Conservation (phyloP, 2,797 vertebrate genomes). For the Anguilla obscura region DNA sequence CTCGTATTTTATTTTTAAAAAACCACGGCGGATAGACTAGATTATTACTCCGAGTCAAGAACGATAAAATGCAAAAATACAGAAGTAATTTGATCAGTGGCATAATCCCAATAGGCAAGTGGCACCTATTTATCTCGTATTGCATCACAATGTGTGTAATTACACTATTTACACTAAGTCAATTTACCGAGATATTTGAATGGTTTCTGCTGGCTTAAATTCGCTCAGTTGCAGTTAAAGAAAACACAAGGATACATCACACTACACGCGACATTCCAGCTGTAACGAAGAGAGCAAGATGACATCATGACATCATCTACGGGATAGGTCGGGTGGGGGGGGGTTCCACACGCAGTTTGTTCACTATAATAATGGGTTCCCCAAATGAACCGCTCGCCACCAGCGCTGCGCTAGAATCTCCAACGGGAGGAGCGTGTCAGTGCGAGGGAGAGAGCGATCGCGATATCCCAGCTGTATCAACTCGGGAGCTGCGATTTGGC, state of each 20-base stretch:
- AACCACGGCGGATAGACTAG: background rate
- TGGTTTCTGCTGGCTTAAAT: background rate
- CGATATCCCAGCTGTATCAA: conserved; percentile 28
- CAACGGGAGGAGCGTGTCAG: background rate
- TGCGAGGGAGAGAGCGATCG: conserved; percentile 46
- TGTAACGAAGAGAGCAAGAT: background rate
- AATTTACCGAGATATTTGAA: background rate
- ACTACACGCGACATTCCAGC: background rate
- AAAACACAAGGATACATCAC: background rate
- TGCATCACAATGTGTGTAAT: background rate
- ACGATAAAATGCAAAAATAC: background rate
- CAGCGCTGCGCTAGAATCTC: background rate
- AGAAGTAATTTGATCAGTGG: background rate
- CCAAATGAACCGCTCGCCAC: conserved; percentile 12
- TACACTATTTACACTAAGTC: background rate
- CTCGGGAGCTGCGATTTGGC: conserved; percentile 60
- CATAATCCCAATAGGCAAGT: background rate
- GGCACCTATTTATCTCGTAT: background rate
- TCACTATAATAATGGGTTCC: conserved; percentile 14
- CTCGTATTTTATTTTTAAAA: background rate
- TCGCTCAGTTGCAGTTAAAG: conserved; percentile 4
- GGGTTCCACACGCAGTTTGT: background rate
- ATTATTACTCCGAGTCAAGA: background rate
- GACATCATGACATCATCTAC: conserved; percentile 17
- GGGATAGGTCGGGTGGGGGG: background rate